These are phyloP conservation scores for Ptychochromis oligacanthus DNA, from an alignment of 2,113 vertebrate genomes.

Conservation along the genomic window DNA sequence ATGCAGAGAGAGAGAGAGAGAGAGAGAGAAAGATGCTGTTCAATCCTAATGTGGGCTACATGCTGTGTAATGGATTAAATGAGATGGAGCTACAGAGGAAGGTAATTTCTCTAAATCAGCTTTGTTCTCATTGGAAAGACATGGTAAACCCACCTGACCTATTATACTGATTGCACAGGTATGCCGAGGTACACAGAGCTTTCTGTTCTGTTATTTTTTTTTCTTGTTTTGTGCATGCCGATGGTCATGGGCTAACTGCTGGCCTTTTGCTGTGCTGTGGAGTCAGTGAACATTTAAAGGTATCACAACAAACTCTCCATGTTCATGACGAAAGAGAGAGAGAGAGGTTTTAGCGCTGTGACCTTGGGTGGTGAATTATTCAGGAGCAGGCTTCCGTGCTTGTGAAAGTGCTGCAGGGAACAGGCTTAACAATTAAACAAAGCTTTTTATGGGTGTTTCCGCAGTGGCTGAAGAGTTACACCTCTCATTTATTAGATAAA, in stretches of 20 bases:
- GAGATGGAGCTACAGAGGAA: conserved; percentile 19
- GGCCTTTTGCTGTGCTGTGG: neutral
- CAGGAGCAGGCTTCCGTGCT: conserved; percentile 58
- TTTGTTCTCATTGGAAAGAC: conserved; percentile 9
- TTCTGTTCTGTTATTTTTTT: neutral
- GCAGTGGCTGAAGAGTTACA: conserved; percentile 20
- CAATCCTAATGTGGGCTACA: neutral
- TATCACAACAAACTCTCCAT: conserved; percentile 62
- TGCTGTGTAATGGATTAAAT: conserved; percentile 21
- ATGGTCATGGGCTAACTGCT: conserved; percentile 11
- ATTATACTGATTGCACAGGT: conserved; percentile 8
- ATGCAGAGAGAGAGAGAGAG: neutral
- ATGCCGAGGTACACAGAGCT: neutral
- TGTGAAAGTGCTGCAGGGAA: conserved; percentile 72
- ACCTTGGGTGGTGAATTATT: conserved; percentile 78
- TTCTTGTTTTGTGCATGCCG: neutral
- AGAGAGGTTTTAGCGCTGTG: conserved; percentile 53
- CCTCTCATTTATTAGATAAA: neutral
- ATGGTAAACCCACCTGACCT: neutral
- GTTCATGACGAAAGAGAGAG: conserved; percentile 15
- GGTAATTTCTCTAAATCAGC: conserved; percentile 30
- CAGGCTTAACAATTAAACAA: conserved; percentile 67
- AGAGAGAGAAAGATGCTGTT: neutral
- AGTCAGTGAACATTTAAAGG: conserved; percentile 29
- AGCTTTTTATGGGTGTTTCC: conserved; percentile 50